A percentile compares a stretch with the other conserved stretches of the same genome.
phyloP scores from a whole-genome alignment of 2,888 invertebrate genomes.

The Caradrina clavipalpis region DNA sequence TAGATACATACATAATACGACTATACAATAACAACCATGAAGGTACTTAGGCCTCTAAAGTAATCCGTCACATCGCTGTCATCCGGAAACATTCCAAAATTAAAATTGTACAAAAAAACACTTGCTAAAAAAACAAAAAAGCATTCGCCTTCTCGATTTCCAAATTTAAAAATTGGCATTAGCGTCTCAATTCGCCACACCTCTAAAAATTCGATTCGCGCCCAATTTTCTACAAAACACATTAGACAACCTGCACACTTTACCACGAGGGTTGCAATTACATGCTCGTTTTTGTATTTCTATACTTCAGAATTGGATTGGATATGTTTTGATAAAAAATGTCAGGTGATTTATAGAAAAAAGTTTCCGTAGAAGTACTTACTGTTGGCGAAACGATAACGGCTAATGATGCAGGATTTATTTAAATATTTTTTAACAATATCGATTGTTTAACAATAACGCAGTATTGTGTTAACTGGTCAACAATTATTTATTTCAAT shows the following conservation, averaged over 20 bases:
- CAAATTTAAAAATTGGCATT: conserved; percentile 42
- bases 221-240: conserved; percentile 40
- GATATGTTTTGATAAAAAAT: conserved; percentile 21
- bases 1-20: too few relatives aligned
- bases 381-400: not conserved
- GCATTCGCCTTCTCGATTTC: not conserved
- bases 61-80: not conserved
- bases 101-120: conserved; percentile 4
- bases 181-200: conserved; percentile 46
- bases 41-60: too few relatives aligned
- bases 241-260: conserved; percentile 59
- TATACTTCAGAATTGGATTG: conserved; percentile 4
- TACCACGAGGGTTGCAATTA: conserved; percentile 80
- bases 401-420: not conserved
- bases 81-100: not conserved
- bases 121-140: conserved; percentile 7
- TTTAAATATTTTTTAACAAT: not conserved
- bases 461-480: not conserved
- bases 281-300: conserved; percentile 63
- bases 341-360: conserved; percentile 39
- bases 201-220: conserved; percentile 46
- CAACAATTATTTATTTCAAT: not conserved
- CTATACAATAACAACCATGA: too few relatives aligned
- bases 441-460: not conserved
- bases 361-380: not conserved